These are phyloP conservation scores for Bos javanicus DNA, from an alignment of 2,113 vertebrate species.

Conservation along the genomic window DNA sequence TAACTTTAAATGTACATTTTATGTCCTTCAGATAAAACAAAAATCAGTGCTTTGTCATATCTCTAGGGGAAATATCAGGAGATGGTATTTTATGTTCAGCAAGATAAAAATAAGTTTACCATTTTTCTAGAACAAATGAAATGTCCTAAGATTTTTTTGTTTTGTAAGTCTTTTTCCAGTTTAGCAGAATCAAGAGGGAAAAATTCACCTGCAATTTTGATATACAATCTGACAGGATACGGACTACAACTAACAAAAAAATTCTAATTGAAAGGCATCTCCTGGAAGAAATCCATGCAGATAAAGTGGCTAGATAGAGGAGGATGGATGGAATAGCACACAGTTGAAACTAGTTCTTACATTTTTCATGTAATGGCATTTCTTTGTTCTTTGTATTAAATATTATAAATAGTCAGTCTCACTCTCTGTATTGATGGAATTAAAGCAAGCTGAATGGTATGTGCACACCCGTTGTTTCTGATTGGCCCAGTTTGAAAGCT, in stretches of 20 bases:
- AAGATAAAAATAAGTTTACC: background rate
- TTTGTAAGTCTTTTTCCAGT: conserved; percentile 54
- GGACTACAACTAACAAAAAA: conserved; percentile 65
- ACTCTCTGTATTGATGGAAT: conserved; percentile 65
- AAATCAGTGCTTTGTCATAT: background rate
- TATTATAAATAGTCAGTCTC: conserved; percentile 69
- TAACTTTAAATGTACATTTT: conserved; percentile 5
- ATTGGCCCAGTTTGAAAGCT: conserved; percentile 67
- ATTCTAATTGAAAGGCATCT: conserved; percentile 80
- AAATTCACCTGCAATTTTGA: conserved; percentile 72
- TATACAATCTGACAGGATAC: conserved; percentile 51
- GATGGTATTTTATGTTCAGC: conserved; percentile 32
- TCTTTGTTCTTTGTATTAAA: conserved; percentile 80
- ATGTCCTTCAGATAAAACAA: conserved; percentile 21
- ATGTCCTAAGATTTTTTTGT: conserved; percentile 58
- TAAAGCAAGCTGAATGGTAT: conserved; percentile 56
- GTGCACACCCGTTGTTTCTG: conserved; percentile 47
- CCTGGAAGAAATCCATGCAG: conserved; percentile 78
- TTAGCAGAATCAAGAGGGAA: conserved; percentile 58
- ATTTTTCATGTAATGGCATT: conserved; percentile 71
- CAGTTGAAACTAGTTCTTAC: conserved; percentile 72
- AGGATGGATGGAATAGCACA: conserved; percentile 75
- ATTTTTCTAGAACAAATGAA: conserved; percentile 12
- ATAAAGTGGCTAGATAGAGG: conserved; percentile 81
- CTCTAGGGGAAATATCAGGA: background rate